Evolutionary conservation across 2,888 invertebrate species (phyloP).

Genomic region (Apeira syringaria): DNA sequence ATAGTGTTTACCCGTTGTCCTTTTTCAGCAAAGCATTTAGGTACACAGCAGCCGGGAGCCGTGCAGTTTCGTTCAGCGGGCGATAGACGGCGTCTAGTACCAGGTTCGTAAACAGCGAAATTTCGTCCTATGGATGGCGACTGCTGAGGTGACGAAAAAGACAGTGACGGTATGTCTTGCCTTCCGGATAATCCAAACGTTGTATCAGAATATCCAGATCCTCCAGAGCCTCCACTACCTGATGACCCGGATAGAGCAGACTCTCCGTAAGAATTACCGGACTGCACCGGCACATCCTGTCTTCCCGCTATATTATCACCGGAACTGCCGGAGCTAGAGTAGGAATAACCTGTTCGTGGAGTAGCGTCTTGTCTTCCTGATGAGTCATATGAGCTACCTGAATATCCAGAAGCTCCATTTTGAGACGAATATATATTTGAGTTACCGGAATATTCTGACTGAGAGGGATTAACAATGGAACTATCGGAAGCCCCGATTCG

Average conservation of each 20-base stretch:
- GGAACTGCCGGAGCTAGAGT: no score
- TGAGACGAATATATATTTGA: background rate
- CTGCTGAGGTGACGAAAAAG: constrained; percentile 20
- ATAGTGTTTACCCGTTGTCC: constrained; percentile 86
- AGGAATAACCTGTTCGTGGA: background rate
- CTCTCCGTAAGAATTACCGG: constrained; percentile 1
- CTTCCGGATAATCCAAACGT: constrained; percentile 41
- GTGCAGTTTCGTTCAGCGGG: constrained; percentile 84
- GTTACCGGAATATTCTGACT: background rate
- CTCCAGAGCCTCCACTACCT: constrained; percentile 5
- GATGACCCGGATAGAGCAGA: background rate
- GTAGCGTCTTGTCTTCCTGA: background rate
- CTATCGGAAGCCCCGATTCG: background rate
- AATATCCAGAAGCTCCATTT: background rate
- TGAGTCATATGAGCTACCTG: background rate
- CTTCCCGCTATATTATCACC: constrained; percentile 5
- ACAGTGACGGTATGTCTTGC: constrained; percentile 29
- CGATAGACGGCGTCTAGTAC: constrained; percentile 65
- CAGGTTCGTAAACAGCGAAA: constrained; percentile 64
- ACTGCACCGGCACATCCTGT: constrained; percentile 1
- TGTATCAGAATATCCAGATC: constrained; percentile 9
- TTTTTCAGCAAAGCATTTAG: constrained; percentile 95
- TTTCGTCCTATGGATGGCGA: constrained; percentile 30
- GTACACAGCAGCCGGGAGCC: constrained; percentile 87
- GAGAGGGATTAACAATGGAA: constrained; percentile 1